phyloP scores from a whole-genome alignment of 2,797 vertebrate genomes.

The Zalophus californianus region DNA sequence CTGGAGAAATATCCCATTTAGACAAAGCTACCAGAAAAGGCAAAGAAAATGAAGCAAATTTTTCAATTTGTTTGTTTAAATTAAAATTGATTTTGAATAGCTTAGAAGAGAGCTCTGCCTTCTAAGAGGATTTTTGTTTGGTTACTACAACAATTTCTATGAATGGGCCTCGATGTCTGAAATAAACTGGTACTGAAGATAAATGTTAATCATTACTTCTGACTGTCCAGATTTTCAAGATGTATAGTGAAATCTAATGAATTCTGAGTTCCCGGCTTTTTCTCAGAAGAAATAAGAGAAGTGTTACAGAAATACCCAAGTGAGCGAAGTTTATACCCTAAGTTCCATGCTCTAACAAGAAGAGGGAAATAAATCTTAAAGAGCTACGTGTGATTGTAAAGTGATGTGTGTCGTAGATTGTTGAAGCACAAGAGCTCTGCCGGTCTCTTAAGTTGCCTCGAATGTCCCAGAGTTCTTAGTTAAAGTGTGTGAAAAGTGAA shows the following conservation, averaged over 20 bases:
- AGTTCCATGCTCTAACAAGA: background rate
- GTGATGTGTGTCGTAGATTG: background rate
- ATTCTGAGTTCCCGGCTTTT: background rate
- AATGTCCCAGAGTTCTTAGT: background rate
- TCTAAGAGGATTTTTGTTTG: background rate
- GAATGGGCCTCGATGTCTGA: background rate
- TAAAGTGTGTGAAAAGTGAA: background rate
- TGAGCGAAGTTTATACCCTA: background rate
- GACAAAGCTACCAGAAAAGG: background rate
- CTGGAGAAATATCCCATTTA: background rate
- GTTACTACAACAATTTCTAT: conserved; percentile 11
- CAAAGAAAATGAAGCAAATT: background rate
- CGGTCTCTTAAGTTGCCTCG: background rate
- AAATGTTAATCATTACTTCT: background rate
- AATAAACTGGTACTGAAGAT: background rate
- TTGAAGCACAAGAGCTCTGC: background rate
- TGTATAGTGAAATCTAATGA: background rate
- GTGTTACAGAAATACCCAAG: background rate
- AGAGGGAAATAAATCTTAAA: background rate
- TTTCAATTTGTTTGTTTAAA: conserved; percentile 35
- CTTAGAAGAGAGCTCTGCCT: background rate
- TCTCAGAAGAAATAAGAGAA: background rate
- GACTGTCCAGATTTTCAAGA: background rate
- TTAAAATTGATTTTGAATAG: background rate
- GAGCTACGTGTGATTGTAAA: background rate